Conservation (phyloP, 2,888 invertebrate genomes). For the Gerris lacustris region DNA sequence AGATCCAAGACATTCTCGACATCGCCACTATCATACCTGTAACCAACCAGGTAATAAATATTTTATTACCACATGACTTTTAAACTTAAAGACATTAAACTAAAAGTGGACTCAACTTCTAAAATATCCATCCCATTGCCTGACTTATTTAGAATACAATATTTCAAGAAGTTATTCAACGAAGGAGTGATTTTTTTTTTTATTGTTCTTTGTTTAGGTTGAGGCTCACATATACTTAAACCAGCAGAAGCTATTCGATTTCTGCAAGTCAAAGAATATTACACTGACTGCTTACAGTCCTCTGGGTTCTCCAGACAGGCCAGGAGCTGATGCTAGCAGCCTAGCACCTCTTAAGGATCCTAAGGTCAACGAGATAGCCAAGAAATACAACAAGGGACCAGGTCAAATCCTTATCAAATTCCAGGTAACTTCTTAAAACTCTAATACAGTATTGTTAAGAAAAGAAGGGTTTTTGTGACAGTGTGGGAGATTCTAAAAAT, state of each 20-base stretch:
- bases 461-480: too few relatives aligned
- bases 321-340: slow-evolving; percentile 32
- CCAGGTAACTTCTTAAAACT: slow-evolving; percentile 38
- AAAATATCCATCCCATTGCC: too few relatives aligned
- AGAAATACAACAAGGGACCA: slow-evolving; percentile 51
- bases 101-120: too few relatives aligned
- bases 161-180: too few relatives aligned
- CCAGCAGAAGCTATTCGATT: slow-evolving; percentile 39
- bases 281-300: slow-evolving; percentile 41
- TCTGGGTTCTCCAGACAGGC: slow-evolving; percentile 39
- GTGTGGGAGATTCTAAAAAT: too few relatives aligned
- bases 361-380: slow-evolving; percentile 48
- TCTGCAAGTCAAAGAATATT: slow-evolving; percentile 38
- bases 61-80: too few relatives aligned
- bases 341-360: slow-evolving; percentile 57
- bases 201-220: slow-evolving; percentile 31
- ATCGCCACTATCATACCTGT: slow-evolving; percentile 23
- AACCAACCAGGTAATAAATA: slow-evolving; percentile 30
- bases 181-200: not conserved
- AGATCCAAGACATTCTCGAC: slow-evolving; percentile 22
- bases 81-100: too few relatives aligned
- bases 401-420: slow-evolving; percentile 59
- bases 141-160: too few relatives aligned
- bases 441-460: not conserved
- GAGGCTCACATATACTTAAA: slow-evolving; percentile 41